phyloP scores from a whole-genome alignment of 2,888 invertebrate species.

The Noctua janthe region DNA sequence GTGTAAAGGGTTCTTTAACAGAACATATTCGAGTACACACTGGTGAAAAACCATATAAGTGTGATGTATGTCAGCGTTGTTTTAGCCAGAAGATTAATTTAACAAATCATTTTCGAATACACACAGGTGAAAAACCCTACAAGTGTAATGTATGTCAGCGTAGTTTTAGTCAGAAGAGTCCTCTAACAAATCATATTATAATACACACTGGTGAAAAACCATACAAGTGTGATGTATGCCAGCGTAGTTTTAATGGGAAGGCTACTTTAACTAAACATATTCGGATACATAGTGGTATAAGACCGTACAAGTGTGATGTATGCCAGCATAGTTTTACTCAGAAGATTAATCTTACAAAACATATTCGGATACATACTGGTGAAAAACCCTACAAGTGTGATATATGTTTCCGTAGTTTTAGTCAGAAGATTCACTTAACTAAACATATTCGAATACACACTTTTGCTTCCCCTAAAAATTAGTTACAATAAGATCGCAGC shows the following conservation, averaged over 20 bases:
- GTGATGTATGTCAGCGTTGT: neutral
- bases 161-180: neutral
- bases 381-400: neutral
- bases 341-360: neutral
- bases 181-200: neutral
- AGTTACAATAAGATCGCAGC: neutral
- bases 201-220: neutral
- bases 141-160: neutral
- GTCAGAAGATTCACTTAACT: neutral
- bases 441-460: neutral
- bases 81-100: neutral
- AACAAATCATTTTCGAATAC: neutral
- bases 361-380: neutral
- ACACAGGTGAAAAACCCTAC: neutral
- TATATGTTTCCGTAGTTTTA: neutral
- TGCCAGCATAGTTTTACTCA: neutral
- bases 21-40: neutral
- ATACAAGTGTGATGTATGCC: neutral
- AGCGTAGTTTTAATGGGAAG: neutral
- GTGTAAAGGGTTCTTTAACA: neutral
- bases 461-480: neutral
- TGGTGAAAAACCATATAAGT: neutral
- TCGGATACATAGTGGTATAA: neutral
- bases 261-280: neutral
- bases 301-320: neutral